phyloP scores from a whole-genome alignment of 2,888 invertebrate genomes.

The Meghimatium bilineatum region DNA sequence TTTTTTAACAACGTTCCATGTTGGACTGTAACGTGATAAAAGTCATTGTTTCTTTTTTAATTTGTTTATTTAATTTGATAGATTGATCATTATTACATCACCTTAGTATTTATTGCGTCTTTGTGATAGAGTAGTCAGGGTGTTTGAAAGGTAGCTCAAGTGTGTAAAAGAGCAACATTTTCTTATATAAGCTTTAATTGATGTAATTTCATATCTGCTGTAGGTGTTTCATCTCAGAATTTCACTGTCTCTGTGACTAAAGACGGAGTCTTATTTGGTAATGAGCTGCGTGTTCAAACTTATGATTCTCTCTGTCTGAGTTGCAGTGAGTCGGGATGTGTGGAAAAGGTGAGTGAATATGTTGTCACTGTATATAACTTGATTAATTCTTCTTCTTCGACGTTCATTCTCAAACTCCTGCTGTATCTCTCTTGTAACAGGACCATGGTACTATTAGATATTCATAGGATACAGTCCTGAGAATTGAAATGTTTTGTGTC shows the following conservation, averaged over 20 bases:
- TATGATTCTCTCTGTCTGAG: neutral
- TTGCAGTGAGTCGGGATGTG: neutral
- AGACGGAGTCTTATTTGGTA: neutral
- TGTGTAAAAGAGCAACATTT: neutral
- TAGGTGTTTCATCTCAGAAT: slow-evolving; percentile 1
- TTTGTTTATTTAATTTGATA: too few relatives aligned
- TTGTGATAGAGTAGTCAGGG: too few relatives aligned
- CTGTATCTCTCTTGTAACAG: too few relatives aligned
- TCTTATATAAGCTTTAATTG: neutral
- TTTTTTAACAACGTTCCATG: too few relatives aligned
- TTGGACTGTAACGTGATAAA: too few relatives aligned
- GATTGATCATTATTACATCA: too few relatives aligned
- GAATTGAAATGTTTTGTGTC: neutral
- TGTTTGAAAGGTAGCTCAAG: too few relatives aligned
- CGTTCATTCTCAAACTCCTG: too few relatives aligned
- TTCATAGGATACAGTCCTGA: neutral
- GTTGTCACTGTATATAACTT: neutral
- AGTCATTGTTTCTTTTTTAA: too few relatives aligned
- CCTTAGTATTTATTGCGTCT: too few relatives aligned
- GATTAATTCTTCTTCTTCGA: too few relatives aligned
- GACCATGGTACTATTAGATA: too few relatives aligned
- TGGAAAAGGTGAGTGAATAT: neutral
- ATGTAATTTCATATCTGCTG: neutral
- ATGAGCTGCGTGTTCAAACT: neutral
- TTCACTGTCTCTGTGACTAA: slow-evolving; percentile 11